These are phyloP conservation scores for Trogon melanurus DNA, from an alignment of 2,113 vertebrate species.

Conservation along the genomic window DNA sequence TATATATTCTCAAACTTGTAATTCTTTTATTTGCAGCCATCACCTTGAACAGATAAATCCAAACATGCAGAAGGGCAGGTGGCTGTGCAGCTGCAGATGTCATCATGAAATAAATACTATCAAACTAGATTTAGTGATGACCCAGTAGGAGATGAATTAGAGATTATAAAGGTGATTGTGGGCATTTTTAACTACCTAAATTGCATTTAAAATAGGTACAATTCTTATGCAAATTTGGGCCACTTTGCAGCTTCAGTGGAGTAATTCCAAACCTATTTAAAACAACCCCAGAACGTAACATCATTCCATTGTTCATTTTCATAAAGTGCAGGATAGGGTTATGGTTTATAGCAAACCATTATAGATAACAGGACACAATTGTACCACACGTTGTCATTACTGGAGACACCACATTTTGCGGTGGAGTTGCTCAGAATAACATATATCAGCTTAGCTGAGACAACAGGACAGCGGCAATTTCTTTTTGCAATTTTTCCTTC, in stretches of 20 bases:
- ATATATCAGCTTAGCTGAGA: neutral
- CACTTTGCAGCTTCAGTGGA: slow-evolving; percentile 31
- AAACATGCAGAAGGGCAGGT: slow-evolving; percentile 10
- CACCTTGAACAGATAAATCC: slow-evolving; percentile 1
- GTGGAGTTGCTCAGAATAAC: neutral
- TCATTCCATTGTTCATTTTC: neutral
- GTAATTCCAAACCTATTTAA: slow-evolving; percentile 30
- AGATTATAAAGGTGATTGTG: slow-evolving; percentile 13
- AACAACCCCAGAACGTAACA: neutral
- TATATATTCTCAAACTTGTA: neutral
- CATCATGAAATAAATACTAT: slow-evolving; percentile 17
- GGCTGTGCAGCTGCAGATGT: slow-evolving; percentile 34
- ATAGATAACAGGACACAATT: slow-evolving; percentile 16
- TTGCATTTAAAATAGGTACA: slow-evolving; percentile 45
- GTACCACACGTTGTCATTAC: neutral
- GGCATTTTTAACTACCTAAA: slow-evolving; percentile 27
- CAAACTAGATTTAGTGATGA: slow-evolving; percentile 5
- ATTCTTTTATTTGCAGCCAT: slow-evolving; percentile 13
- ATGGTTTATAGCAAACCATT: slow-evolving; percentile 27
- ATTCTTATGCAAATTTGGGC: slow-evolving; percentile 18
- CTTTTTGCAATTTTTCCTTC: neutral
- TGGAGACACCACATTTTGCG: neutral
- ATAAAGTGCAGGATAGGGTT: neutral
- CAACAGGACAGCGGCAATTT: neutral
- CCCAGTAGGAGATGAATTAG: slow-evolving; percentile 6